Evolutionary conservation across 2,888 invertebrate species (phyloP).

Genomic region (Periphyllus acericola): DNA sequence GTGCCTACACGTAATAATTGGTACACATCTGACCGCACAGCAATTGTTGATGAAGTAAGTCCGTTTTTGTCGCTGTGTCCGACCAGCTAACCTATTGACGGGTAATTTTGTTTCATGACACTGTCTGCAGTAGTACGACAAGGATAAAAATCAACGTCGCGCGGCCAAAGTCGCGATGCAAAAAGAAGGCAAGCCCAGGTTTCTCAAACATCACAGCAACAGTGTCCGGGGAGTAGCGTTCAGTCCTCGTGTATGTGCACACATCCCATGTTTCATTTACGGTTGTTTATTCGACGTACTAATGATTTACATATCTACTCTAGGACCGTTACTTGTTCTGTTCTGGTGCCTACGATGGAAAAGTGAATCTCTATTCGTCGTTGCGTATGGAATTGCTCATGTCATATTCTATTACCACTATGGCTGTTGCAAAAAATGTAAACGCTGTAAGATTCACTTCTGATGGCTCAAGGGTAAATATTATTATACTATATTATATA

Average conservation of each 20-base stretch:
- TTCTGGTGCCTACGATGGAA: conserved; percentile 70
- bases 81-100: neutral
- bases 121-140: neutral
- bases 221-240: conserved; percentile 68
- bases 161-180: conserved; percentile 66
- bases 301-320: conserved; percentile 56
- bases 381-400: conserved; percentile 68
- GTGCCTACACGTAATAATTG: neutral
- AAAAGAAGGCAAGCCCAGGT: conserved; percentile 67
- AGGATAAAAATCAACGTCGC: neutral
- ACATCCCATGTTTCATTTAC: neutral
- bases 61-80: neutral
- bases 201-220: conserved; percentile 67
- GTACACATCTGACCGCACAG: neutral
- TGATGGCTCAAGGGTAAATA: conserved; percentile 68
- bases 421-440: conserved; percentile 68
- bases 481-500: neutral
- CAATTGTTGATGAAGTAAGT: conserved; percentile 33
- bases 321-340: conserved; percentile 69
- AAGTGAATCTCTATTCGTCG: conserved; percentile 69
- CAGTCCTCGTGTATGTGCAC: conserved; percentile 67
- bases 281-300: neutral
- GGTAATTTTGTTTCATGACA: neutral
- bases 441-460: conserved; percentile 69
- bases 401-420: conserved; percentile 68